These are phyloP conservation scores for Peromyscus attwateri DNA, from an alignment of 2,797 vertebrate genomes.

Conservation along the genomic window DNA sequence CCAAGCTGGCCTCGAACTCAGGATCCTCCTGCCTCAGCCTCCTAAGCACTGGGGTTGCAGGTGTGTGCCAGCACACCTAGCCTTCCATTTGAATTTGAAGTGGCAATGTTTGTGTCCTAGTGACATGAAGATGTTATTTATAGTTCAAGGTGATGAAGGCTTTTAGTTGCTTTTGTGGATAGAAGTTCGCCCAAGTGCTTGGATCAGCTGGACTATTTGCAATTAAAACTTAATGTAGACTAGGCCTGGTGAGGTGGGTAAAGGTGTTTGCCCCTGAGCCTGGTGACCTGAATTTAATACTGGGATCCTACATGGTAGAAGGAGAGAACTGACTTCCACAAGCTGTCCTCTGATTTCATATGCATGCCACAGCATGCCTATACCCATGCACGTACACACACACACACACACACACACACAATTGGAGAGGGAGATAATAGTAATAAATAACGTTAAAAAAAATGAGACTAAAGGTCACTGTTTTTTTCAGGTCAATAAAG, in stretches of 20 bases:
- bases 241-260: not conserved
- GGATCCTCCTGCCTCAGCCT: not conserved
- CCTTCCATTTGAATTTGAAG: not conserved
- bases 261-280: not conserved
- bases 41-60: not conserved
- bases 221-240: conserved; percentile 23
- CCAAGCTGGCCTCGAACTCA: not conserved
- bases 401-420: too few species aligned
- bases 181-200: not conserved
- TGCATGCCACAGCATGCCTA: not conserved
- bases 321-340: not conserved
- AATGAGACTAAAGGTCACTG: conserved; percentile 67
- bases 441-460: not conserved
- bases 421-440: not conserved
- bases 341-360: not conserved
- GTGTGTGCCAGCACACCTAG: not conserved
- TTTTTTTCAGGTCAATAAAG: conserved; percentile 95
- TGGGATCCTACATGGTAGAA: not conserved
- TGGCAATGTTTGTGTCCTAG: conserved; percentile 29
- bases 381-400: not conserved
- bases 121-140: conserved; percentile 32
- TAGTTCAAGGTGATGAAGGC: not conserved
- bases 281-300: not conserved
- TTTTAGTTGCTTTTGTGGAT: conserved; percentile 18
- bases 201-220: not conserved